phyloP scores from a whole-genome alignment of 2,113 vertebrate genomes.

The Argyrosomus japonicus region DNA sequence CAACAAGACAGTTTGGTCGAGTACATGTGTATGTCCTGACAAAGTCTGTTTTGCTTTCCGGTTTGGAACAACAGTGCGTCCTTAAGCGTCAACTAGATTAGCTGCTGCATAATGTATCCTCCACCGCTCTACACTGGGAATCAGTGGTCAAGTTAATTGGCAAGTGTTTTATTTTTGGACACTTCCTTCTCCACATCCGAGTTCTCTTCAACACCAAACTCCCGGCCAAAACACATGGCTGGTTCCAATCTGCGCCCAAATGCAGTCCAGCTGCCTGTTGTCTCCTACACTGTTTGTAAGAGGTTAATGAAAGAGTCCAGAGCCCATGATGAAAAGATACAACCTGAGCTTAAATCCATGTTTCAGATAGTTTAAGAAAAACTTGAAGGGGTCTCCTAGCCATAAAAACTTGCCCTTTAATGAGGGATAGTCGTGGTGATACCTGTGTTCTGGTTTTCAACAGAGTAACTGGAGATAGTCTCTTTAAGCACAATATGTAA shows the following conservation, averaged over 20 bases:
- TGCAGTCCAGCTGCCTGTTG: constrained; percentile 66
- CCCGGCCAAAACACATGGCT: constrained; percentile 64
- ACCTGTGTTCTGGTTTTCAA: constrained; percentile 53
- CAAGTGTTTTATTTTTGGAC: constrained; percentile 51
- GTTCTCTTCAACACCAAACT: constrained; percentile 32
- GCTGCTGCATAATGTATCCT: constrained; percentile 14
- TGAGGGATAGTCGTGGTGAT: constrained; percentile 45
- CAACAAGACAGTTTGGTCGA: constrained; percentile 1
- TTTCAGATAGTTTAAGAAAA: constrained; percentile 43
- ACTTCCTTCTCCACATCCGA: constrained; percentile 41
- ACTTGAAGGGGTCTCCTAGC: constrained; percentile 39
- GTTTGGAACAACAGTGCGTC: constrained; percentile 13
- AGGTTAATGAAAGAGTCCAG: constrained; percentile 73
- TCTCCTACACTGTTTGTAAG: constrained; percentile 60
- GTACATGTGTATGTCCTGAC: neutral
- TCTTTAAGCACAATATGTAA: constrained; percentile 9
- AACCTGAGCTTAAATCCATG: constrained; percentile 44
- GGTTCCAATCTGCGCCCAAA: constrained; percentile 70
- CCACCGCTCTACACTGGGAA: constrained; percentile 7
- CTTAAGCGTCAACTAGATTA: constrained; percentile 12
- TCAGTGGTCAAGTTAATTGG: constrained; percentile 32
- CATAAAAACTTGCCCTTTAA: constrained; percentile 30
- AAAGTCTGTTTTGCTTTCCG: constrained; percentile 23
- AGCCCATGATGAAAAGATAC: constrained; percentile 70
- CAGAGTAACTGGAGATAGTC: constrained; percentile 30